These are phyloP conservation scores for Caenorhabditis brenneri DNA, from an alignment of 1,140 invertebrate species.

Conservation along the genomic window DNA sequence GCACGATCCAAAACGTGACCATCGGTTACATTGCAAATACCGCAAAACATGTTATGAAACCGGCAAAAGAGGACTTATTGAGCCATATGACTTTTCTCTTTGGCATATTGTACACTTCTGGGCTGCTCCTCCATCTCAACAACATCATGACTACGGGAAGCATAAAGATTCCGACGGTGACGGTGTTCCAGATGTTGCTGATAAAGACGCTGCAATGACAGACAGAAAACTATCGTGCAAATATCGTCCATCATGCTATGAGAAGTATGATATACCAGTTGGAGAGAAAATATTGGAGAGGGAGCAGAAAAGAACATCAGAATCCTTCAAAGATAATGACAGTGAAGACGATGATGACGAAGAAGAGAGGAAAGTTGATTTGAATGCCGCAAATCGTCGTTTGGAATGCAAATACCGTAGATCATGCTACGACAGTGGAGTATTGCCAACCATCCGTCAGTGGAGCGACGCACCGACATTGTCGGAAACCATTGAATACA, in stretches of 20 bases:
- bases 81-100: slow-evolving; percentile 24
- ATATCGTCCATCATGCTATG: slow-evolving; percentile 59
- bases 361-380: slow-evolving; percentile 15
- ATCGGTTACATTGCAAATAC: slow-evolving; percentile 57
- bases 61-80: slow-evolving; percentile 45
- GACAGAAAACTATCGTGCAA: slow-evolving; percentile 55
- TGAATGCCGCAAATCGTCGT: slow-evolving; percentile 46
- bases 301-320: slow-evolving; percentile 15
- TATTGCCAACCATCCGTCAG: slow-evolving; percentile 41
- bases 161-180: slow-evolving; percentile 41
- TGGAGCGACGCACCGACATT: neutral
- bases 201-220: neutral
- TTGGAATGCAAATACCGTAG: slow-evolving; percentile 57
- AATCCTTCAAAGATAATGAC: neutral
- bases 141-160: slow-evolving; percentile 13
- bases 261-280: slow-evolving; percentile 52
- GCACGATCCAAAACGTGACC: slow-evolving; percentile 29
- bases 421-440: slow-evolving; percentile 57
- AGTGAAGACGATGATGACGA: slow-evolving; percentile 3
- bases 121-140: slow-evolving; percentile 17
- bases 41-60: slow-evolving; percentile 61
- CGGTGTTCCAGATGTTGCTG: slow-evolving; percentile 22
- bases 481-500: neutral
- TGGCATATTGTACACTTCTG: slow-evolving; percentile 12
- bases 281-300: slow-evolving; percentile 1